phyloP scores from a whole-genome alignment of 2,888 invertebrate genomes.

The Coleophora deauratella region DNA sequence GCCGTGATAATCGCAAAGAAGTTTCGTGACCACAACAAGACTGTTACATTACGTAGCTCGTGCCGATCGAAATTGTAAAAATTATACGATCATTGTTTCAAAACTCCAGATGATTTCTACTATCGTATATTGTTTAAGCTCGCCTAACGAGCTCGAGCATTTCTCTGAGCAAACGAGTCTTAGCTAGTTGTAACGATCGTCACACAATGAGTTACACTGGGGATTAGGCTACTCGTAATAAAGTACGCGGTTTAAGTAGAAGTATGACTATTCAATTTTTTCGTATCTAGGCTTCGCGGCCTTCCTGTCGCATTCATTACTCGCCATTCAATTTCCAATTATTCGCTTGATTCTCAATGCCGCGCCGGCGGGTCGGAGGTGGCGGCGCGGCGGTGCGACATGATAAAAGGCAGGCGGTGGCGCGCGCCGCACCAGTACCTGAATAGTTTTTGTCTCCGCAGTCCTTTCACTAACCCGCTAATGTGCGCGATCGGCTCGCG shows the following conservation, averaged over 20 bases:
- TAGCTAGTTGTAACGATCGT: not conserved
- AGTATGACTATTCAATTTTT: constrained; percentile 46
- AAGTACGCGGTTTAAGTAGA: constrained; percentile 1
- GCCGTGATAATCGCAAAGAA: constrained; percentile 15
- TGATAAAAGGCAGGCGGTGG: constrained; percentile 66
- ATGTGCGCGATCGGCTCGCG: constrained; percentile 45
- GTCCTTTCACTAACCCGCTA: constrained; percentile 67
- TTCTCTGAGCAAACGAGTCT: constrained; percentile 27
- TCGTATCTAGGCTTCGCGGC: constrained; percentile 57
- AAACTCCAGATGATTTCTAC: constrained; percentile 37
- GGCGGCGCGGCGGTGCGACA: constrained; percentile 55
- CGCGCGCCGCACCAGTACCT: constrained; percentile 60
- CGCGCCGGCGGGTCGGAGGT: constrained; percentile 38
- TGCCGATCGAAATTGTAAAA: constrained; percentile 46
- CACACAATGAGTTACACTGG: constrained; percentile 8
- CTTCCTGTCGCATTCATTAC: constrained; percentile 60
- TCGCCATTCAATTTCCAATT: constrained; percentile 71
- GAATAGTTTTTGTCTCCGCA: constrained; percentile 58
- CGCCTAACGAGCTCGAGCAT: too few relatives aligned
- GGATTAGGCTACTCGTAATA: constrained; percentile 4
- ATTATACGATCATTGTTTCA: constrained; percentile 42
- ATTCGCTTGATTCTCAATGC: constrained; percentile 71
- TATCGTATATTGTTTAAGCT: constrained; percentile 33
- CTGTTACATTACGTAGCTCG: constrained; percentile 40
- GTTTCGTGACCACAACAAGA: constrained; percentile 36